A percentile compares a stretch with the other conserved stretches of the same genome.
phyloP scores from a whole-genome alignment of 1,140 invertebrate species.

The Lepidurus apus region DNA sequence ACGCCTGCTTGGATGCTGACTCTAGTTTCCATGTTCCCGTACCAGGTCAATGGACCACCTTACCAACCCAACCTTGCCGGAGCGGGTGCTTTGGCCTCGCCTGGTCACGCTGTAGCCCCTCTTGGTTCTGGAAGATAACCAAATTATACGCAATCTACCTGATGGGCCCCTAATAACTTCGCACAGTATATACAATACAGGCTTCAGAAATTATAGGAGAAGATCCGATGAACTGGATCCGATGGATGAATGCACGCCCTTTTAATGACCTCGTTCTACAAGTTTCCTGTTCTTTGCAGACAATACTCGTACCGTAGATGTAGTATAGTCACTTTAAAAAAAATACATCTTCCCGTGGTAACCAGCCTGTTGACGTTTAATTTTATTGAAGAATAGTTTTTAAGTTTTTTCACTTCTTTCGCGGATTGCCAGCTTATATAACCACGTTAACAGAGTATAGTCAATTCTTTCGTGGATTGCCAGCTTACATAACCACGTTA shows the following conservation, averaged over 20 bases:
- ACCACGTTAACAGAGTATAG: too few relatives aligned
- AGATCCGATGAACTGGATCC: background rate
- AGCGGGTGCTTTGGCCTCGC: background rate
- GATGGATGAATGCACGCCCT: slow-evolving; percentile 1
- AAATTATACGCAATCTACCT: background rate
- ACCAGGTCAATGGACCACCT: slow-evolving; percentile 17
- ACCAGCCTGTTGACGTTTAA: too few relatives aligned
- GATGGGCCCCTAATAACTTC: background rate
- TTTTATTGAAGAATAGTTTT: too few relatives aligned
- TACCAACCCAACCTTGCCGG: background rate
- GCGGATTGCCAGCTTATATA: too few relatives aligned
- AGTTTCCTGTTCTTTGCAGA: too few relatives aligned
- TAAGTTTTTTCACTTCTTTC: too few relatives aligned
- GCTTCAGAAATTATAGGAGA: background rate
- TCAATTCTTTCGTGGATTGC: too few relatives aligned
- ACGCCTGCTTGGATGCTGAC: background rate
- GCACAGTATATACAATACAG: background rate
- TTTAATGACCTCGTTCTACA: background rate
- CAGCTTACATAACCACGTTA: too few relatives aligned
- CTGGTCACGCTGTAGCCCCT: background rate
- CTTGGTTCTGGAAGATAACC: background rate
- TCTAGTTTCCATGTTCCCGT: background rate
- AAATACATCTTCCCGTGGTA: too few relatives aligned
- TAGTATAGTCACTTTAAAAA: too few relatives aligned
- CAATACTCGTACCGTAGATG: too few relatives aligned